These are phyloP conservation scores for Eueremaeus valkanovi DNA, from an alignment of 2,888 invertebrate species.

Conservation along the genomic window DNA sequence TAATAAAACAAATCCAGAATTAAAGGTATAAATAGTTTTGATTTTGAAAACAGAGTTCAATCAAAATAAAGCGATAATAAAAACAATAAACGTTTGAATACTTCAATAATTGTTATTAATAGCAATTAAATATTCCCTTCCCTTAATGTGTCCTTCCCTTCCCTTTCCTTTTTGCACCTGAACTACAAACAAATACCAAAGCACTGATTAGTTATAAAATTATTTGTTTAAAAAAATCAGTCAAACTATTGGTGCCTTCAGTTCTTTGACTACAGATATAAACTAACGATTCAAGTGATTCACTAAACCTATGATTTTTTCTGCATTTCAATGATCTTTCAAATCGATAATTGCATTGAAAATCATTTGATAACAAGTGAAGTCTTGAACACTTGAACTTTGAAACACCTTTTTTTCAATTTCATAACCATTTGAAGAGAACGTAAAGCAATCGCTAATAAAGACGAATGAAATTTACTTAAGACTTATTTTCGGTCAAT, in stretches of 20 bases:
- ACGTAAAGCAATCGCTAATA: no score
- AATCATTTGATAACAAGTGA: neutral
- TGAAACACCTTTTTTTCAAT: neutral
- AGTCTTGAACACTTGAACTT: constrained; percentile 16
- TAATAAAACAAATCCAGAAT: neutral
- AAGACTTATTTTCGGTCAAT: no score
- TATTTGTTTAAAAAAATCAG: neutral
- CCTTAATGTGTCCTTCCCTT: neutral
- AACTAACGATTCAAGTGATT: neutral
- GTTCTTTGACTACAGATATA: neutral
- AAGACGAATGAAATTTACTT: no score
- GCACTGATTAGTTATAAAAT: neutral
- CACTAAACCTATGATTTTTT: neutral
- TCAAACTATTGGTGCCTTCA: neutral
- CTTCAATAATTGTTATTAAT: neutral
- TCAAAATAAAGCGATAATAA: constrained; percentile 1
- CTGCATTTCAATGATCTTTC: neutral
- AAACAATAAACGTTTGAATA: neutral
- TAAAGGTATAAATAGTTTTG: neutral
- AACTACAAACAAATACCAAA: neutral
- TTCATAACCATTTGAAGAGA: no score
- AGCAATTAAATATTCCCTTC: neutral
- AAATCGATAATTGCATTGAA: neutral
- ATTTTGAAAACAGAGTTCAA: neutral
- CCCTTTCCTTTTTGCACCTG: neutral